Conservation (phyloP, 2,113 vertebrate species). For the Myrmophylax atrothorax region DNA sequence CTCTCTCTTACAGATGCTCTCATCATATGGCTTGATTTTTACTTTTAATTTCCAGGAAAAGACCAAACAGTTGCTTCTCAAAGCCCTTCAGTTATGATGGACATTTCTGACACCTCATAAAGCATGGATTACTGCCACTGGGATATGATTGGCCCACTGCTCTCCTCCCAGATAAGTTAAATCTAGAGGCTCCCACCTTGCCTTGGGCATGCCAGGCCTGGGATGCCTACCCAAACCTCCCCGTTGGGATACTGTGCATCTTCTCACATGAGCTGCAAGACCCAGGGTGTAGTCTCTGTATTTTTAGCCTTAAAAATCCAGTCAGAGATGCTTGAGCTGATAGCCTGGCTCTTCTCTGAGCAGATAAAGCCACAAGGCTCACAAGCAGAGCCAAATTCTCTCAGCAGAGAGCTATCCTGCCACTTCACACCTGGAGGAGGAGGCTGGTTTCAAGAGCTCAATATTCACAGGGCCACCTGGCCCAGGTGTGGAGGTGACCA, state of each 20-base stretch:
- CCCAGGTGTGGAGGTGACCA: rapidly evolving
- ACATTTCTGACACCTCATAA: background rate
- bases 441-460: background rate
- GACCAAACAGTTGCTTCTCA: background rate
- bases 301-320: background rate
- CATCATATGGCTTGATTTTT: constrained; percentile 2
- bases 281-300: background rate
- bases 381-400: background rate
- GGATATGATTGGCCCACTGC: background rate
- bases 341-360: background rate
- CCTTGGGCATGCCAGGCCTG: background rate
- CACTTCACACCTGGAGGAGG: background rate
- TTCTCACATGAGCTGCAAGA: background rate
- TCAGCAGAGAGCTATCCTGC: background rate
- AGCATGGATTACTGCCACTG: background rate
- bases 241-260: background rate
- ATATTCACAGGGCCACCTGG: rapidly evolving
- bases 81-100: background rate
- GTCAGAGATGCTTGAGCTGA: background rate
- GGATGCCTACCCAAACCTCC: background rate
- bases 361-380: background rate
- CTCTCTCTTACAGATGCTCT: constrained; percentile 30
- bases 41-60: constrained; percentile 22
- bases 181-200: background rate
- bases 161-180: background rate